Evolutionary conservation across 2,113 vertebrate species (phyloP), one percentile per base, ranked within the genome.

Genomic region (Motacilla tschutschensis): DNA sequence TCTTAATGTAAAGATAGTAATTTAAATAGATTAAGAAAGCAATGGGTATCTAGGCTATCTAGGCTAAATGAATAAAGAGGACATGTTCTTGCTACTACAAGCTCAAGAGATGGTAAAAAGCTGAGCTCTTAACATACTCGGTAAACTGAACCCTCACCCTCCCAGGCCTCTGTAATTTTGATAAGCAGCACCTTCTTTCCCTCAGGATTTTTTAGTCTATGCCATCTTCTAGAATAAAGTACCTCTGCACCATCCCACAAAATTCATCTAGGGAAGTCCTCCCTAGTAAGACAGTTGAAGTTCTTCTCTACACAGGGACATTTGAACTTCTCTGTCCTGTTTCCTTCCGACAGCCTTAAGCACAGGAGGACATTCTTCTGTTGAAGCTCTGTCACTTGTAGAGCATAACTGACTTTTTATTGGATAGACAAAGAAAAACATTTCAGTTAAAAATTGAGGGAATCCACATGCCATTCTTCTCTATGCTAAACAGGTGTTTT

Each of bases 331-430:
- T 65, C 33, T 75, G 33, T 31, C 43, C 17, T 24, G 7, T 54
- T 50, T 66, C n/a, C 14, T 72, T 29, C 35, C 3, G 0, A 6
- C 0, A 0, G 19, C 62, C 57, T 54, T 29, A 67, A 11, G 20
- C 24, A n/a, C 35, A 24, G 38, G 26, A 83, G 16, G 44, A 29
- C 14, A 31, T 33, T 79, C 12, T 71, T 75, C 33, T n/a, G 8
- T 6, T 62, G 57, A 74, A 86, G 43, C 7, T 60, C 51, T 83
- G 33, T 33, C 36, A 66, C 14, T 58, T 36, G 10, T 6, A 62
- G 11, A 53, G 14, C 21, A 33, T 10, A 41, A 50, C 0, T 57
- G 22, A 48, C 28, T 36, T 83, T 43, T 73, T 53, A 46, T 60
- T 17, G 14, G 17, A 9, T 28, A 86, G 19, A 36, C 9, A 59